Evolutionary conservation across 1,140 invertebrate species (phyloP), one percentile per base, ranked within the genome.

Genomic region (Mizuhopecten yessoensis): DNA sequence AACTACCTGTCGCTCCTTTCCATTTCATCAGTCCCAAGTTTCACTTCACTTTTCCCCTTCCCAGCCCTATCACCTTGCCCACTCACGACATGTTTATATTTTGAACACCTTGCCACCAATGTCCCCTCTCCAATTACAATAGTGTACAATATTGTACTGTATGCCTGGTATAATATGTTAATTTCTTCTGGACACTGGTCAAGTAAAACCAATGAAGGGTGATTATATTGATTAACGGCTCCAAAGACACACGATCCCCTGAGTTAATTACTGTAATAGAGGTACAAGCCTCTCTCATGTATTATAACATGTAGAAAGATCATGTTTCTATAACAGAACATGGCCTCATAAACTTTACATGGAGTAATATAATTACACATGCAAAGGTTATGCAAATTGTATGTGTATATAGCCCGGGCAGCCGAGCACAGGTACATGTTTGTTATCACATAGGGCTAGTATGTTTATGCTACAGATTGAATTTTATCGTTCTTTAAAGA

Each of bases 261-360:
- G n/a, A 75, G 57, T 75, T 75, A 75, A 75, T 75, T 75, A 3
- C n/a, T 11, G 0, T 75, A 75, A 75, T 75, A 75, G n/a, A 1
- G 3, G 9, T 29, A 75, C 57, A 75, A 75, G 57, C 17, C 57
- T 75, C 57, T 11, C 1, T 75, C 23, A 29, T 75, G 57, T 75
- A 17, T 5, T 13, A n/a, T 23, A n/a, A 75, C 2, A 23, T 17
- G n/a, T 23, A 75, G 57, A 75, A 75, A 75, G 57, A n/a, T 75
- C 57, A 75, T 9, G 17, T 75, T 75, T 75, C 57, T 75, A 75
- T 75, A 9, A 29, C 57, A 75, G 57, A 75, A n/a, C n/a, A 9
- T 75, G 57, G 57, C 23, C 23, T 75, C 57, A 29, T 75, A 75
- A 75, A 75, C 57, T 75, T 75, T 75, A 75, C 57, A n/a, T n/a